Evolutionary conservation across 2,113 vertebrate genomes (phyloP), one percentile per base, ranked within the genome.

Genomic region (Mirounga angustirostris): DNA sequence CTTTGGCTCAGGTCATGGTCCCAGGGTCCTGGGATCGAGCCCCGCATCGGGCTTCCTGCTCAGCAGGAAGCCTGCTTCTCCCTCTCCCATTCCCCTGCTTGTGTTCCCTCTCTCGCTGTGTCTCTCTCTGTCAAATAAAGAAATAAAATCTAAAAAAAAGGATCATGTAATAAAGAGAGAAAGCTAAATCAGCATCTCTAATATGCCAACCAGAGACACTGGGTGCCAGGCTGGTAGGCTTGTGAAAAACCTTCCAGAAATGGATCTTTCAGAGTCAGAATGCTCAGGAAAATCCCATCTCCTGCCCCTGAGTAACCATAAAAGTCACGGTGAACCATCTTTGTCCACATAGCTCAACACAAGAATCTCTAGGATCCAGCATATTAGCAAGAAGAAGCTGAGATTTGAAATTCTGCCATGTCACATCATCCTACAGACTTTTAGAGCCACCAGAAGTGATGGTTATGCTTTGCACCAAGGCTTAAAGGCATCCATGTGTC

Each of bases 151-250:
- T 43, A 43, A 43, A 43, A 43, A 43, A 43, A 43, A 43, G 91
- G 36, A 89, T 91, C 40, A 33, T 5, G 14, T 90, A 98, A 97
- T 97, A 96, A 98, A 95, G 87, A 91, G 61, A 94, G 98, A 89
- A 80, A 18, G 40, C 95, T 97, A 78, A 40, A 69, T 98, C 95
- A 86, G 36, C 71, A 82, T 91, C 63, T 92, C 83, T 97, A 30
- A 81, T 86, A 82, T 4, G 80, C 36, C 79, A 85, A 36, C n/a
- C 63, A 76, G 58, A 2, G 4, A 78, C 54, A 50, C 54, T 59
- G 61, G 46, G 21, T 30, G 73, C 78, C 4, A 0, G 36, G 26
- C 8, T 24, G 13, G 50, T 87, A 63, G 36, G 52, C 54, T 93
- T 94, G 40, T 46, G 33, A 91, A 58, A 74, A 16, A 73, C 58